Evolutionary conservation across 2,888 invertebrate genomes (phyloP), one percentile per base, ranked within the genome.

Genomic region (Seladonia tumulorum): DNA sequence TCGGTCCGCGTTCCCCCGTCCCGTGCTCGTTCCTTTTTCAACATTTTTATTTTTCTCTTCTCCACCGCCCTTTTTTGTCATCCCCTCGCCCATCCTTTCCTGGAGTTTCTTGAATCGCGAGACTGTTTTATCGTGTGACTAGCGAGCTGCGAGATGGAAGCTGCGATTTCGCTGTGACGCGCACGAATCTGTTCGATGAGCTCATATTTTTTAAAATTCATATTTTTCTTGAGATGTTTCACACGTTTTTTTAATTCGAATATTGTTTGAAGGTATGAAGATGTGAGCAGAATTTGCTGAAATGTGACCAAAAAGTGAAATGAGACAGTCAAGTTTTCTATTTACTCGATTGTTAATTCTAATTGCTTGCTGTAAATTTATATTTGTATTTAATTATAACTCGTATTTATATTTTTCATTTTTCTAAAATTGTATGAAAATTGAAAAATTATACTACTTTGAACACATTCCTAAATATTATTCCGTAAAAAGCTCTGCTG

Each of bases 71-170:
- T 16, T n/a, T 39, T 78, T 47, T 78, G 35, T 35, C 39, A 22
- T 53, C 47, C n/a, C 35, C 5, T 70, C n/a, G 39, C 35, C 39
- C 1, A 25, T n/a, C 42, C 39, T 66, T 57, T 75, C 42, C 45
- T n/a, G 42, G 45, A 25, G 60, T 57, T 77, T 77, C 76, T 72
- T 73, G 76, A 83, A 82, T 82, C 68, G 68, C 66, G 53, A 81
- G 25, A 53, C 66, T 39, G 5, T 22, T 70, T 70, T 42, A n/a
- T 42, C 39, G 42, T 42, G 12, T 49, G 71, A 53, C 53, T 39
- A 10, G 66, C 14, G 29, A 66, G 5, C 16, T 29, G 60, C 3
- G 29, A 39, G 25, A 7, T 68, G 79, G 14, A 14, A 35, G 47
- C 45, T 22, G 45, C 4, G 39, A 49, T 10, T 25, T 39, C 29